phyloP scores from a whole-genome alignment of 2,888 invertebrate genomes.

The Nomada ruficornis region DNA sequence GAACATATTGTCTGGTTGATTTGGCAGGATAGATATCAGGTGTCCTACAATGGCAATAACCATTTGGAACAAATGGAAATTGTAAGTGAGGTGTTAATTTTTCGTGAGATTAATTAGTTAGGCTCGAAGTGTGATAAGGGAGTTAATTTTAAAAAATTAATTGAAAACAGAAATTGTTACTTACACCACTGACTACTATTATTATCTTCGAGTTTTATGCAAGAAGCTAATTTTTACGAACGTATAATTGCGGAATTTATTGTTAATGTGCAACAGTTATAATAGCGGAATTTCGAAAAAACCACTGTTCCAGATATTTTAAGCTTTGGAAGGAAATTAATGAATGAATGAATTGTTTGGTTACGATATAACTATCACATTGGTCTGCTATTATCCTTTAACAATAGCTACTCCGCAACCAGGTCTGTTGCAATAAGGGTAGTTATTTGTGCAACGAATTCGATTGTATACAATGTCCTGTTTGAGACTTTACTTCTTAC shows the following conservation, averaged over 20 bases:
- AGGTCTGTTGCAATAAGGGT: conserved; percentile 19
- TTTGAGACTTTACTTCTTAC: conserved; percentile 33
- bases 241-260: neutral
- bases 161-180: too few relatives aligned
- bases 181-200: too few relatives aligned
- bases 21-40: too few relatives aligned
- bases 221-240: neutral
- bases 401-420: conserved; percentile 15
- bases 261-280: neutral
- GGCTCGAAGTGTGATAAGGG: too few relatives aligned
- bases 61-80: too few relatives aligned
- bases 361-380: neutral
- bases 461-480: conserved; percentile 33
- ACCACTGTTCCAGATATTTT: too few relatives aligned
- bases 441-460: conserved; percentile 29
- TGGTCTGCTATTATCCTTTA: conserved; percentile 22
- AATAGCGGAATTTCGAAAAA: neutral
- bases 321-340: too few relatives aligned
- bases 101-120: too few relatives aligned
- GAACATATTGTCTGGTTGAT: too few relatives aligned
- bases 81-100: too few relatives aligned
- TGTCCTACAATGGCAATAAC: too few relatives aligned
- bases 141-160: too few relatives aligned
- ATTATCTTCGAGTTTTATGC: neutral
- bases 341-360: neutral